phyloP scores from a whole-genome alignment of 2,888 invertebrate genomes.

The Zeuzera pyrina region DNA sequence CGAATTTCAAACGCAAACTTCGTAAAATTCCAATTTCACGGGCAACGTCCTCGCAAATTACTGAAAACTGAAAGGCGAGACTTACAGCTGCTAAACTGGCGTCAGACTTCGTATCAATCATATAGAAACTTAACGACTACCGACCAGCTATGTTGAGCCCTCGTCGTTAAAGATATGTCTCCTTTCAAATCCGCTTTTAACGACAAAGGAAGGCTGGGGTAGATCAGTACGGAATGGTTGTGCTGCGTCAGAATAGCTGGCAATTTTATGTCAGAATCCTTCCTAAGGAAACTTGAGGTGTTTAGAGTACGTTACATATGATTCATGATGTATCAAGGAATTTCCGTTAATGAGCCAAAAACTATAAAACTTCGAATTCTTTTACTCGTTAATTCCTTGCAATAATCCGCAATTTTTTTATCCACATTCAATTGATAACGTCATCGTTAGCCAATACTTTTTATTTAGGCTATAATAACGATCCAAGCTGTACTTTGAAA shows the following conservation, averaged over 20 bases:
- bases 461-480: too few relatives aligned
- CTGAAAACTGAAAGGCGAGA: constrained; percentile 3
- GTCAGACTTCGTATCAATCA: constrained; percentile 34
- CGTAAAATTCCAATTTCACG: constrained; percentile 14
- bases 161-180: constrained; percentile 10
- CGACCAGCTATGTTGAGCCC: constrained; percentile 19
- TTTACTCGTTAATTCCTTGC: too few relatives aligned
- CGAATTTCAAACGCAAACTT: constrained; percentile 2
- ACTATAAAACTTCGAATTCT: too few relatives aligned
- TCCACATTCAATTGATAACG: too few relatives aligned
- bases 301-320: constrained; percentile 23
- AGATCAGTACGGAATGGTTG: constrained; percentile 20
- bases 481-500: too few relatives aligned
- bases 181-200: not conserved
- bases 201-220: constrained; percentile 1
- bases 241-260: constrained; percentile 29
- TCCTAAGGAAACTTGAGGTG: constrained; percentile 25
- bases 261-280: constrained; percentile 31
- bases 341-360: too few relatives aligned
- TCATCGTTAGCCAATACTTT: too few relatives aligned
- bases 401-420: too few relatives aligned
- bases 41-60: constrained; percentile 14
- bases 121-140: constrained; percentile 20
- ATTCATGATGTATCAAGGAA: constrained; percentile 17
- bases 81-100: constrained; percentile 13